These are phyloP conservation scores for Mormyrus lacerda DNA, from an alignment of 2,113 vertebrate species.

Conservation along the genomic window DNA sequence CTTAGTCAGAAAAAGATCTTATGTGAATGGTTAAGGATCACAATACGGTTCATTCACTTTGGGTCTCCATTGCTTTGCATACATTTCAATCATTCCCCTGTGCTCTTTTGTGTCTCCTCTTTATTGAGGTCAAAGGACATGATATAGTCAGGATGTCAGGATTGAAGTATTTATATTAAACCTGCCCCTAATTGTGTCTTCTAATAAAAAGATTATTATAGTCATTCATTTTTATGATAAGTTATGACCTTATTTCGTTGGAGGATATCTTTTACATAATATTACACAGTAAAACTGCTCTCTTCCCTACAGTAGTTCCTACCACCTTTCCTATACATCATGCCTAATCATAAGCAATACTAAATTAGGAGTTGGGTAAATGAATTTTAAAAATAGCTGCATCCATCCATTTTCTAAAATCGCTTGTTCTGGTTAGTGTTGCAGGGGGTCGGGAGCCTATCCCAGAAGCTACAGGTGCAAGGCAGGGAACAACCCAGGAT, in stretches of 20 bases:
- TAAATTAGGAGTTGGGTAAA: neutral
- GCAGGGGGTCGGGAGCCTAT: too few species aligned
- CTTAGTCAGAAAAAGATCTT: neutral
- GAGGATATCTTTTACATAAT: neutral
- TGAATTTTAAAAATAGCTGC: neutral
- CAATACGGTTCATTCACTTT: neutral
- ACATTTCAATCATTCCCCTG: neutral
- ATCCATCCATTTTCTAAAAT: too few species aligned
- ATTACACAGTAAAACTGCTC: neutral
- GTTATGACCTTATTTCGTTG: neutral
- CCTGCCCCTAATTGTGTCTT: neutral
- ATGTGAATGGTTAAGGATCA: neutral
- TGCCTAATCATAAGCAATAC: neutral
- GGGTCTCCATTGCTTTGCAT: neutral
- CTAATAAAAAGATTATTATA: neutral
- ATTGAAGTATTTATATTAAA: constrained; percentile 1
- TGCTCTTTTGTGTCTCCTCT: neutral
- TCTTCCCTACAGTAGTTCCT: neutral
- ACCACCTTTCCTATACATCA: neutral
- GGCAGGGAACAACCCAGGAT: too few species aligned
- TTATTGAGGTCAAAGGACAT: neutral
- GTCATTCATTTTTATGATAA: neutral
- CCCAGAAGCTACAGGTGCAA: too few species aligned
- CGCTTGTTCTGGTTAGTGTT: too few species aligned
- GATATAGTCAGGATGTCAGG: neutral